Base-by-base conservation (phyloP, 2,888 invertebrate genomes). In the Ligdia adustata region DNA sequence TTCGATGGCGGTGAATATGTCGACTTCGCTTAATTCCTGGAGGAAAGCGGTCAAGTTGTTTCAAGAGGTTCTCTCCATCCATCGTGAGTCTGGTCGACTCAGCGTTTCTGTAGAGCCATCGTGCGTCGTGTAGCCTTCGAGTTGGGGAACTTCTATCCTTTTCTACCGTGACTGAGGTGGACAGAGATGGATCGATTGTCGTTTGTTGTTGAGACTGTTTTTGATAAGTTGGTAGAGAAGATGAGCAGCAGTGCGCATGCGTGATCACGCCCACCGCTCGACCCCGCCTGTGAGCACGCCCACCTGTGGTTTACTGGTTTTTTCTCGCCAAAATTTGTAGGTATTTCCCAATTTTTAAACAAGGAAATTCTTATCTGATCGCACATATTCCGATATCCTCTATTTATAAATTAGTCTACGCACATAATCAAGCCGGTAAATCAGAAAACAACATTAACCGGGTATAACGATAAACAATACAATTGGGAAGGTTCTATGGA, bases 231-330 rank as follows among this genome's bases (percentile, higher is more conserved):
- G 60, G 65, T 63, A 64, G 64, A 69, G 68, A 70, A 69, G 63
- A 64, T 58, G 45, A 57, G 58, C 64, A 65, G 61, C 48, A 64
- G 50, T 52, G 75, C 89, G 89, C 89, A 87, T 87, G 89, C 89
- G 88, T 72, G 62, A 44, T 52, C 74, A 78, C 87, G 86, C 86
- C 87, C 79, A 79, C 67, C 68, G 69, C 51, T 49, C 66, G 67
- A 77, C 85, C 69, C 86, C 88, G 82, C 87, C 89, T 79, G 82
- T 62, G 61, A 63, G 57, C 56, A 82, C 89, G 87, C 88, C 88
- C 88, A 88, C 86, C 85, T 85, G 86, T 85, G 76, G 81, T 80
- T 68, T 76, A 69, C 75, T 74, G 66, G 51, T 64, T 64, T 54
- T 67, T 51, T 46, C 44, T 58, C 46, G 66, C 71, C 15, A 33